Percentiles rank a stretch among this genome's conserved stretches.
Evolutionary conservation across 2,888 invertebrate genomes (phyloP).

Genomic region (Drosophila monieri): DNA sequence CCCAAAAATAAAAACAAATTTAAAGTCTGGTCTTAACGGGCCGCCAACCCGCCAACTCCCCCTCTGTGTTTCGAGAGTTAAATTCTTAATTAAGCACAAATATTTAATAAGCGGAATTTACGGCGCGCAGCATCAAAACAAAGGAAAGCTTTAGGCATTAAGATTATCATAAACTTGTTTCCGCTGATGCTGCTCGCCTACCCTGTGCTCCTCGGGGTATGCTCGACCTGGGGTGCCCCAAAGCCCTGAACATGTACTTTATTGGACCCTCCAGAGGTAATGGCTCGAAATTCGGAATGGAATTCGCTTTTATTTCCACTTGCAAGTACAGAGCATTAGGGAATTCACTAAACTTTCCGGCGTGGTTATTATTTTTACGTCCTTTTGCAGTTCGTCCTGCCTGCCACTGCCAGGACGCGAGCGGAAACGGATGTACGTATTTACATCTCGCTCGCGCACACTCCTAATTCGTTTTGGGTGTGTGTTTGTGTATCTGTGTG

Average conservation of each 20-base stretch:
- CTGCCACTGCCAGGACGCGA: conserved; percentile 38
- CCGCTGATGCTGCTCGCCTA: conserved; percentile 25
- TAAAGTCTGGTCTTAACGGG: conserved; percentile 8
- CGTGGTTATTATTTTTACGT: conserved; percentile 23
- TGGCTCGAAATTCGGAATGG: background rate
- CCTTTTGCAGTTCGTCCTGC: conserved; percentile 46
- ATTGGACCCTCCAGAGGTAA: background rate
- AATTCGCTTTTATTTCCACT: background rate
- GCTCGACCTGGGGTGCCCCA: background rate
- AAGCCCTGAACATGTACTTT: background rate
- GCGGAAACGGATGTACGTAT: conserved; percentile 66
- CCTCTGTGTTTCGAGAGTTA: conserved; percentile 50
- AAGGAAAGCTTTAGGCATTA: conserved; percentile 61
- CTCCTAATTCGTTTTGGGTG: conserved; percentile 13
- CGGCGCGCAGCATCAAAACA: conserved; percentile 47
- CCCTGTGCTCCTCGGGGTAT: conserved; percentile 1
- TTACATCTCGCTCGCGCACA: conserved; percentile 38
- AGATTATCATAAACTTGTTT: conserved; percentile 72
- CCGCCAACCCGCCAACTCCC: conserved; percentile 5
- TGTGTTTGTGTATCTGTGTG: too few relatives aligned
- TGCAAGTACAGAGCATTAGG: conserved; percentile 13
- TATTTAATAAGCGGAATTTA: conserved; percentile 74
- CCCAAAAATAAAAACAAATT: background rate
- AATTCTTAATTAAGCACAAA: conserved; percentile 69
- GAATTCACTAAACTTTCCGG: background rate